Conservation (phyloP, 2,113 vertebrate genomes). For the Callithrix jacchus region DNA sequence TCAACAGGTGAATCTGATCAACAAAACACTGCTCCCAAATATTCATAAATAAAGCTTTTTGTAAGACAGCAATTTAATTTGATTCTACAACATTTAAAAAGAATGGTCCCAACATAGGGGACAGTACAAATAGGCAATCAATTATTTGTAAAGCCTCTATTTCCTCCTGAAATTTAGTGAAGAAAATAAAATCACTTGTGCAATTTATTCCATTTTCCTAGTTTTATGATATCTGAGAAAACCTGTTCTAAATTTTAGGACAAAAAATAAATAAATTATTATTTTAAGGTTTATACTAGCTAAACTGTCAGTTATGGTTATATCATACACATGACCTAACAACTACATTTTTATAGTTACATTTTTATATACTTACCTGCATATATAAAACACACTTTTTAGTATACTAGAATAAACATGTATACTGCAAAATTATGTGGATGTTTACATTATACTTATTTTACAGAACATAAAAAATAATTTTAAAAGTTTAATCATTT, state of each 20-base stretch:
- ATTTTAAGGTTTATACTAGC: background rate
- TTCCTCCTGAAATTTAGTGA: background rate
- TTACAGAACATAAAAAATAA: background rate
- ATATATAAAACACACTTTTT: background rate
- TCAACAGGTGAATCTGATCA: background rate
- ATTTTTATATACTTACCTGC: background rate
- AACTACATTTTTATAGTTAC: background rate
- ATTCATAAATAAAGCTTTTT: background rate
- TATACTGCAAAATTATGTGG: background rate
- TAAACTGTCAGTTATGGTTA: background rate
- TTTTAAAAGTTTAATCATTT: conserved; percentile 12
- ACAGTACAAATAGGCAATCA: background rate
- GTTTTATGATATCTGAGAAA: conserved; percentile 1
- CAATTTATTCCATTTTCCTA: background rate
- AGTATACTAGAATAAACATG: background rate
- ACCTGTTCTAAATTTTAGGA: background rate
- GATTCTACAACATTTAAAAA: background rate
- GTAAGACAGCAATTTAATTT: background rate
- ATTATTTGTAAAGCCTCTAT: background rate
- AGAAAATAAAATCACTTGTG: background rate
- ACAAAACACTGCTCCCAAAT: background rate
- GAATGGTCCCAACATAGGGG: background rate
- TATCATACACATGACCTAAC: background rate
- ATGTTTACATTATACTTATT: background rate
- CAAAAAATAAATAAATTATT: background rate